Conservation (phyloP, 2,113 vertebrate species). For the Ramphastos sulfuratus region DNA sequence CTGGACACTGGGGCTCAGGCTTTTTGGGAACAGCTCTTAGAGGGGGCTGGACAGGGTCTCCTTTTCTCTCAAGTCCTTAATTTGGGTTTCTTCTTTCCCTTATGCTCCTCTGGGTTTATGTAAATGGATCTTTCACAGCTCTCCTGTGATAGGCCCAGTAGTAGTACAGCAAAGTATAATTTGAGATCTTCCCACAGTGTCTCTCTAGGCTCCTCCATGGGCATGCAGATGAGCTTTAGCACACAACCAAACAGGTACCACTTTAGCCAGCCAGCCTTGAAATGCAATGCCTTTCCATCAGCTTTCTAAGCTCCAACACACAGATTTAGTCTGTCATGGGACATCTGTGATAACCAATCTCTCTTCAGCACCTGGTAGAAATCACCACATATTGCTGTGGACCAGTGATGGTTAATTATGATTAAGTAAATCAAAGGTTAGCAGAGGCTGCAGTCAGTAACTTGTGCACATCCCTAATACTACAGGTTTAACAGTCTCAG, state of each 20-base stretch:
- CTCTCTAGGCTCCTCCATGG: accelerated
- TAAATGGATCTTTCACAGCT: background rate
- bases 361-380: background rate
- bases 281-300: background rate
- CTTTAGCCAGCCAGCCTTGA: background rate
- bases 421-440: background rate
- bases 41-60: background rate
- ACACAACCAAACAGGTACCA: background rate
- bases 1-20: background rate
- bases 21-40: background rate
- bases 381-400: background rate
- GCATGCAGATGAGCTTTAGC: background rate
- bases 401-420: background rate
- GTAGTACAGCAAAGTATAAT: background rate
- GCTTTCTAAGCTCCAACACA: background rate
- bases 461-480: background rate
- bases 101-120: background rate
- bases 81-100: background rate
- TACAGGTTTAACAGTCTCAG: background rate
- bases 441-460: background rate
- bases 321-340: background rate
- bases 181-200: background rate
- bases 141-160: accelerated
- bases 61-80: background rate
- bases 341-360: background rate